phyloP scores from a whole-genome alignment of 2,797 vertebrate genomes.

The Ciconia nigra region DNA sequence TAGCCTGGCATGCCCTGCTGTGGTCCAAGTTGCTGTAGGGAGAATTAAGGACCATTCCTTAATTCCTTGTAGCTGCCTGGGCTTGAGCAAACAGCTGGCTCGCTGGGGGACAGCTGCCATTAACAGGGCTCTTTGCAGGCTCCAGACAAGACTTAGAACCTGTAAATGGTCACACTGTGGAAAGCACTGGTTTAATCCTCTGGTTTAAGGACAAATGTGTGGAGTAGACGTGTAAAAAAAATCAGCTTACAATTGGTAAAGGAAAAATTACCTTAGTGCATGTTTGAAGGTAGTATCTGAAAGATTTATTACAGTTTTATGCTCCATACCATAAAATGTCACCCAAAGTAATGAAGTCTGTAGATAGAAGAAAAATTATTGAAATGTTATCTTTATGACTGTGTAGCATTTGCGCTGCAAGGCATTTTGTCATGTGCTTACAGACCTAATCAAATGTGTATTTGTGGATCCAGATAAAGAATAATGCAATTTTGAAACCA shows the following conservation, averaged over 20 bases:
- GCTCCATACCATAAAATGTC: background rate
- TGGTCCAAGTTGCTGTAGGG: rapidly evolving
- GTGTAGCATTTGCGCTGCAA: background rate
- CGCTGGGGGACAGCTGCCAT: background rate
- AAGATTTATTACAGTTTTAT: background rate
- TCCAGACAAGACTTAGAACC: background rate
- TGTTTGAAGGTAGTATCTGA: background rate
- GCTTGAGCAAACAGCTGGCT: background rate
- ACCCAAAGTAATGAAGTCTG: background rate
- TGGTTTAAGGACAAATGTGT: background rate
- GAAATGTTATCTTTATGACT: background rate
- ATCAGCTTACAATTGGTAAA: background rate
- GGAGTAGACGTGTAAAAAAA: background rate
- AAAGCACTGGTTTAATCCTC: background rate
- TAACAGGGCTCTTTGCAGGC: rapidly evolving
- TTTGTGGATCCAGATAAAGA: background rate
- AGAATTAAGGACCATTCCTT: background rate
- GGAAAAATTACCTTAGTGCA: background rate
- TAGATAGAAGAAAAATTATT: background rate
- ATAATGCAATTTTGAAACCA: background rate
- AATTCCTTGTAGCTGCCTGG: background rate
- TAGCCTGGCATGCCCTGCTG: rapidly evolving
- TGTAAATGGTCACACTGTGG: background rate
- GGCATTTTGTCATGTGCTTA: background rate
- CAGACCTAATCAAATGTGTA: background rate